Conservation (phyloP, 2,113 vertebrate species). For the Lates calcarifer region DNA sequence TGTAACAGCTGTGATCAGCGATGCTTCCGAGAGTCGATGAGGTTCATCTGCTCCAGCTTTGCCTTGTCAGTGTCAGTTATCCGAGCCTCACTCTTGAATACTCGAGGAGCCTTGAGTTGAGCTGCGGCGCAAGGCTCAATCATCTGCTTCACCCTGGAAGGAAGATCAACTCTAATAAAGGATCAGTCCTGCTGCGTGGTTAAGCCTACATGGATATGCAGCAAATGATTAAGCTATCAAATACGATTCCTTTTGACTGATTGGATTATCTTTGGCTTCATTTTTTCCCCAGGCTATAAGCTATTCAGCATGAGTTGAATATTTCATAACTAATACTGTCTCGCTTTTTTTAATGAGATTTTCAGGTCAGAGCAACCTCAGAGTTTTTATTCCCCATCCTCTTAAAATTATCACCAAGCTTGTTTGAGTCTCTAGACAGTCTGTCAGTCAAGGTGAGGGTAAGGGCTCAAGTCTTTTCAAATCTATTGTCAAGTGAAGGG, state of each 20-base stretch:
- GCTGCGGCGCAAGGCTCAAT: slow-evolving; percentile 30
- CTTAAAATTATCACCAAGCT: slow-evolving; percentile 28
- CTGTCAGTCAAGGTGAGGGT: slow-evolving; percentile 28
- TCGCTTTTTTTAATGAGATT: slow-evolving; percentile 37
- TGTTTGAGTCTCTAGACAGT: slow-evolving; percentile 12
- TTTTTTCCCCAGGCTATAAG: neutral
- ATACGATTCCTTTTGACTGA: slow-evolving; percentile 40
- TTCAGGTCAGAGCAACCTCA: slow-evolving; percentile 36
- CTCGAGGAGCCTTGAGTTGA: slow-evolving; percentile 35
- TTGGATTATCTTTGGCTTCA: slow-evolving; percentile 21
- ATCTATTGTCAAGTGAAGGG: slow-evolving; percentile 3
- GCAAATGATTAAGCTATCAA: slow-evolving; percentile 39
- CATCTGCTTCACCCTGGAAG: neutral
- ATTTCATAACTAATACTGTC: slow-evolving; percentile 27
- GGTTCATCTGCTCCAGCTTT: slow-evolving; percentile 63
- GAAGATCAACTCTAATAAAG: slow-evolving; percentile 28
- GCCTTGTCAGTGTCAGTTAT: slow-evolving; percentile 65
- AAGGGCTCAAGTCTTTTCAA: slow-evolving; percentile 7
- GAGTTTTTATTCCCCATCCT: slow-evolving; percentile 28
- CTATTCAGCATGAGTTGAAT: slow-evolving; percentile 31
- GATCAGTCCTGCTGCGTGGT: slow-evolving; percentile 13
- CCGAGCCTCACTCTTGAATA: slow-evolving; percentile 41
- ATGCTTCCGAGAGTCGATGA: slow-evolving; percentile 58
- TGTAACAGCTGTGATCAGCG: slow-evolving; percentile 52
- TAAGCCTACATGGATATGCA: slow-evolving; percentile 17